These are phyloP conservation scores for Lampris incognitus DNA, from an alignment of 2,113 vertebrate species.

Conservation along the genomic window DNA sequence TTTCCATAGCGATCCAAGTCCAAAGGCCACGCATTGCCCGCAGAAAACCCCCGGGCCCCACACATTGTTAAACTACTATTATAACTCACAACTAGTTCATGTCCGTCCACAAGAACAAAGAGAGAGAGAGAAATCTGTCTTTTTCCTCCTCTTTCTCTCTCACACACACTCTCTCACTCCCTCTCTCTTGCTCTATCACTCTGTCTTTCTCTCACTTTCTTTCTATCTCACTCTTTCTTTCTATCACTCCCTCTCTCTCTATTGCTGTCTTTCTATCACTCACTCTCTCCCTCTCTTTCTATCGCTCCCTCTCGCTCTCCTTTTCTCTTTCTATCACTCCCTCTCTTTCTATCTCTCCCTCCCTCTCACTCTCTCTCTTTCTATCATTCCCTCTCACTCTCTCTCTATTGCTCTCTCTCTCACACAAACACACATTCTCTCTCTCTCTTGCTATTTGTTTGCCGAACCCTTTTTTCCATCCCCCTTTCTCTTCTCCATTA, in stretches of 20 bases:
- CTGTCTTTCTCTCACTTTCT: constrained; percentile 37
- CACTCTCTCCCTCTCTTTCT: too few relatives aligned
- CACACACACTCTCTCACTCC: constrained; percentile 49
- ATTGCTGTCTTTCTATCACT: too few relatives aligned
- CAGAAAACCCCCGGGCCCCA: constrained; percentile 73
- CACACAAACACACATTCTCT: too few relatives aligned
- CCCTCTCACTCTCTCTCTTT: background rate
- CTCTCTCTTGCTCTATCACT: too few relatives aligned
- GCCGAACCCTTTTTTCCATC: background rate
- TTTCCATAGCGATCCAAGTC: constrained; percentile 84
- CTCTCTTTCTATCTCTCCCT: too few relatives aligned
- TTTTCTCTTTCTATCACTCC: background rate
- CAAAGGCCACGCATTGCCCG: constrained; percentile 81
- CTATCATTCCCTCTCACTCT: background rate
- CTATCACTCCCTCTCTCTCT: too few relatives aligned
- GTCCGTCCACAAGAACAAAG: constrained; percentile 54
- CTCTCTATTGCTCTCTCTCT: constrained; percentile 52
- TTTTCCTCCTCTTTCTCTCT: too few relatives aligned
- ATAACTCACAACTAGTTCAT: constrained; percentile 79
- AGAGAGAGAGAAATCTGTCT: too few relatives aligned
- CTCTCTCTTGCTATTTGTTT: background rate
- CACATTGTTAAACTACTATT: constrained; percentile 85
- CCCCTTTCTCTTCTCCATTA: constrained; percentile 44
- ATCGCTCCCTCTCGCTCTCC: too few relatives aligned
- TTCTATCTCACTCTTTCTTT: constrained; percentile 23